phyloP scores from a whole-genome alignment of 1,140 invertebrate genomes.

The Zaprionus taronus region DNA sequence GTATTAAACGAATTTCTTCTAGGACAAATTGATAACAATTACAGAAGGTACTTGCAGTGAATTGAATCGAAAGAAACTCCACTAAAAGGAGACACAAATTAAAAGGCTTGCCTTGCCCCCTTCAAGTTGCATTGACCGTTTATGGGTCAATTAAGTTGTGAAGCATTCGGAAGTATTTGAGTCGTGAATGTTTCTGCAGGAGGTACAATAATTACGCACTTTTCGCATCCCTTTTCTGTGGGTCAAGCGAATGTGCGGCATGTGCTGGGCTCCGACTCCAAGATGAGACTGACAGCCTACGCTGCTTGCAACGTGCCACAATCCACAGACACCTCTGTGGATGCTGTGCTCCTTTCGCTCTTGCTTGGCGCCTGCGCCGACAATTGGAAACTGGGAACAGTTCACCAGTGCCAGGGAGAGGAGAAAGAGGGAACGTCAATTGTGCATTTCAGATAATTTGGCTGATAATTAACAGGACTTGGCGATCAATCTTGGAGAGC shows the following conservation, averaged over 20 bases:
- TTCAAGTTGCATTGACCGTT: slow-evolving; percentile 11
- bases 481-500: slow-evolving; percentile 39
- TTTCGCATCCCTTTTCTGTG: background rate
- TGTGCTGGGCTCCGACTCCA: slow-evolving; percentile 13
- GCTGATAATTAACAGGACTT: slow-evolving; percentile 41
- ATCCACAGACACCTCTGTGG: slow-evolving; percentile 36
- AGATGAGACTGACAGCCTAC: slow-evolving; percentile 8
- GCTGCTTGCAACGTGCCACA: background rate
- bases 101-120: slow-evolving; percentile 14
- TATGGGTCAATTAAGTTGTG: slow-evolving; percentile 40
- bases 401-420: background rate
- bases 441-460: slow-evolving; percentile 38
- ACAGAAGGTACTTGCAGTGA: background rate
- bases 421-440: background rate
- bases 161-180: background rate
- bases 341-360: slow-evolving; percentile 62
- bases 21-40: background rate
- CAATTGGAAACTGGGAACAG: slow-evolving; percentile 19
- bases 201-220: slow-evolving; percentile 14
- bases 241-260: slow-evolving; percentile 14
- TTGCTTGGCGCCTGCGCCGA: slow-evolving; percentile 3
- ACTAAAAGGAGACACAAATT: background rate
- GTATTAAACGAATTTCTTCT: background rate
- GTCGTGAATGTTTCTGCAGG: background rate
- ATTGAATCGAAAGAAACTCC: background rate